Base-by-base conservation (phyloP, 2,113 vertebrate genomes). In the Hystrix brachyura region DNA sequence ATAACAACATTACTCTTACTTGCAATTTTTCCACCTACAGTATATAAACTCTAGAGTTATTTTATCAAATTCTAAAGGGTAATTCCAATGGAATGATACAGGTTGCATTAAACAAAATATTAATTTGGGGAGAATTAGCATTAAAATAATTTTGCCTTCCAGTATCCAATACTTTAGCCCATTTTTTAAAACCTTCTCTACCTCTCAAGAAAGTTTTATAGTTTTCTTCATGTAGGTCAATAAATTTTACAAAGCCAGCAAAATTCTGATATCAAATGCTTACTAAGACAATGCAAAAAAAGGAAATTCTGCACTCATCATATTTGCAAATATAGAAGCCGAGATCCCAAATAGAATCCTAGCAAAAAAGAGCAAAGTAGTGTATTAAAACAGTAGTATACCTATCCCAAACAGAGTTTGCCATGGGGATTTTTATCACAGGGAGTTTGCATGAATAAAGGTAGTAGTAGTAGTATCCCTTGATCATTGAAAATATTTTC, bases 171-270 rank as follows among this genome's bases (percentile, higher is more conserved):
- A 64, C 14, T 64, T 87, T 34, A 3, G 1, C 43, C 27, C 46
- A 13, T 62, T 32, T 48, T n/a, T 57, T 13, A 29, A 19, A 79
- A 46, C 3, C n/a, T 48, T 62, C 27, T 71, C 79, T n/a, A 62
- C 38, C 57, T 48, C 43, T 74, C 53, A 2, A 23, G 17, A 79
- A 85, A 94, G 38, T 15, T 79, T 43, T 80, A 10, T 5, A 3
- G 32, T 29, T 84, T 93, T 96, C 85, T 53, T 65, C 69, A 38
- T 27, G 67, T 53, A 81, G 87, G 90, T 90, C 95, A 78, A 34
- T 46, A 64, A 11, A 72, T 87, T 90, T 71, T 60, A 53, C 64
- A 29, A 76, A 90, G 57, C 32, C 29, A 94, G 81, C 91, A 76
- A 8, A 62, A 76, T 23, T 38, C 74, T 46, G 5, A 34, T 18